Evolutionary conservation across 2,113 vertebrate genomes (phyloP).

Genomic region (Sturnus vulgaris): DNA sequence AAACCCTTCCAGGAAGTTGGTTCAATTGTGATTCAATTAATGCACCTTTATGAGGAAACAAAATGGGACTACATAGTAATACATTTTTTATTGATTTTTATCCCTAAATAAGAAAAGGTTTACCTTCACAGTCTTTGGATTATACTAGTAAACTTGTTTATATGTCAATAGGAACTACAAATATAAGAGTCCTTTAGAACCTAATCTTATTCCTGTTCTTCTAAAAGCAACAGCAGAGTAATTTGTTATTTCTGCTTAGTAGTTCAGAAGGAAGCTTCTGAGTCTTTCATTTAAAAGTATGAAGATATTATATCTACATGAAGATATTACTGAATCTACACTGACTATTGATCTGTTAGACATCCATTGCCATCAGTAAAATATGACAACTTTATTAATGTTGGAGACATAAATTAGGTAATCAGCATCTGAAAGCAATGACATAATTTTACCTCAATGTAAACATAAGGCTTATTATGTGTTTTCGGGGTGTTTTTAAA

Average conservation of each 20-base stretch:
- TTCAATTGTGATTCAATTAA: constrained; percentile 19
- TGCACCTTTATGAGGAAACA: neutral
- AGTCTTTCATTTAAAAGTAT: constrained; percentile 59
- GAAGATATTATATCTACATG: constrained; percentile 44
- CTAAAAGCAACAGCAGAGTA: constrained; percentile 5
- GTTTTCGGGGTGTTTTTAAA: neutral
- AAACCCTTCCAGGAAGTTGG: constrained; percentile 13
- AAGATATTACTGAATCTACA: constrained; percentile 53
- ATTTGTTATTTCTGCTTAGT: constrained; percentile 69
- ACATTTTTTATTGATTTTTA: constrained; percentile 33
- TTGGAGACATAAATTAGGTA: neutral
- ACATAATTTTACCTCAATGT: constrained; percentile 49
- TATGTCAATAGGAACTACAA: constrained; percentile 47
- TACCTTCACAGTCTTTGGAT: constrained; percentile 66
- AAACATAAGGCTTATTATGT: neutral
- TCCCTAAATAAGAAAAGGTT: constrained; percentile 57
- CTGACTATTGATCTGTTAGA: constrained; percentile 51
- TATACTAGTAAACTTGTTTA: constrained; percentile 67
- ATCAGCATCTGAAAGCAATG: constrained; percentile 22
- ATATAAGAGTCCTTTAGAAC: constrained; percentile 65
- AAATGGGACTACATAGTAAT: neutral
- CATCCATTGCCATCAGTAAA: constrained; percentile 47
- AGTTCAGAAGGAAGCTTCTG: constrained; percentile 64
- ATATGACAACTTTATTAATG: constrained; percentile 51
- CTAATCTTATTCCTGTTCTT: constrained; percentile 42